These are phyloP conservation scores for Oncopeltus fasciatus DNA, from an alignment of 1,140 invertebrate genomes.

Conservation along the genomic window DNA sequence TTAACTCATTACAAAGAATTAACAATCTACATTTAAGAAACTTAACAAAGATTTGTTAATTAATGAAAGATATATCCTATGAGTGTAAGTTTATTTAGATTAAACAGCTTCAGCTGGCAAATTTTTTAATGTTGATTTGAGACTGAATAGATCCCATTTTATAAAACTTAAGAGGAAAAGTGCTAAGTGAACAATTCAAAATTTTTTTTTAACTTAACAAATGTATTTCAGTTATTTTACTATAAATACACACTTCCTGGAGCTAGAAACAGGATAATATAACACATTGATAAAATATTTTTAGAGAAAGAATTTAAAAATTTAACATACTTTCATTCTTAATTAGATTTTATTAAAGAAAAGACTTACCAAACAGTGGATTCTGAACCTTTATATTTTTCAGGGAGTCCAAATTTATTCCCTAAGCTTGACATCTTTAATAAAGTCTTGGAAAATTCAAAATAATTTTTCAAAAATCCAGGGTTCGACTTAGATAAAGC, in stretches of 20 bases:
- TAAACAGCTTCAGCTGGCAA: too few relatives aligned
- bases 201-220: neutral
- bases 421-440: slow-evolving; percentile 15
- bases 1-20: too few relatives aligned
- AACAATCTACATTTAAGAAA: too few relatives aligned
- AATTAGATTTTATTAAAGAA: neutral
- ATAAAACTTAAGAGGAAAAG: too few relatives aligned
- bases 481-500: neutral
- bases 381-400: slow-evolving; percentile 39
- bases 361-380: slow-evolving; percentile 30
- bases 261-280: neutral
- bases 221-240: neutral
- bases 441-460: neutral
- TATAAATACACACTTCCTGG: neutral
- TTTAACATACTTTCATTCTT: neutral
- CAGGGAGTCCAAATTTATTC: slow-evolving; percentile 41
- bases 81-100: too few relatives aligned
- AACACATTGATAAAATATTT: neutral
- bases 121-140: too few relatives aligned
- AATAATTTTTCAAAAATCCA: neutral
- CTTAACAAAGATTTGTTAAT: too few relatives aligned
- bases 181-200: neutral
- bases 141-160: too few relatives aligned
- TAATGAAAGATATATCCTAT: too few relatives aligned
- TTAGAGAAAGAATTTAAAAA: neutral